Evolutionary conservation across 2,888 invertebrate genomes (phyloP), one percentile per base, ranked within the genome.

Genomic region (Oscheius myriophilus): DNA sequence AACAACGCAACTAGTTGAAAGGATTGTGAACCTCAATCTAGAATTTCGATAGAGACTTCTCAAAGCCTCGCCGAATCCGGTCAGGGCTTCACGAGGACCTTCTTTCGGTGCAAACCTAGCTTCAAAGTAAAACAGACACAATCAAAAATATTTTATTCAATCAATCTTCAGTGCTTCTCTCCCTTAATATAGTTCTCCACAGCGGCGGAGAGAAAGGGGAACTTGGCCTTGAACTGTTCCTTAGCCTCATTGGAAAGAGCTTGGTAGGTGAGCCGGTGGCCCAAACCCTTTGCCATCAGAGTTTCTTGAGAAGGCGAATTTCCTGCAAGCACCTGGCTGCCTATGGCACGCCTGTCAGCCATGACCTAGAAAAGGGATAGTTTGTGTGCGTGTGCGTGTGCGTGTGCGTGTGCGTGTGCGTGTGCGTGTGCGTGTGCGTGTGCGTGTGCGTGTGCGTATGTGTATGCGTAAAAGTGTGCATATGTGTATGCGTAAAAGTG

Each of bases 51-150:
- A n/a, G n/a, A n/a, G n/a, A n/a, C n/a, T n/a, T n/a, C n/a, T n/a
- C n/a, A n/a, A n/a, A n/a, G n/a, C n/a, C n/a, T n/a, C n/a, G n/a
- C n/a, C n/a, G n/a, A n/a, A n/a, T n/a, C n/a, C n/a, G n/a, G n/a
- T n/a, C n/a, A n/a, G n/a, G n/a, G n/a, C n/a, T n/a, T n/a, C n/a
- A n/a, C 18, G 18, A 53, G 53, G 14, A 26, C 6, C 18, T 21
- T 53, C 26, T 55, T 39, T 18, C 33, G 41, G 63, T 68, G 68
- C 63, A 68, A 68, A 63, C 63, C 68, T 62, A 68, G 63, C 63
- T 63, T 93, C 94, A 25, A 53, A 53, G 26, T 7, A 18, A 46
- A 12, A 46, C 3, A 46, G 46, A 46, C 6, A 46, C 3, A 46
- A 46, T 18, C 4, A 46, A 18, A 18, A 16, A 2, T 46, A 46